A percentile compares a stretch with the other conserved stretches of the same genome.
Evolutionary conservation across 2,797 vertebrate species (phyloP).

Genomic region (Euphonia xanthogaster): DNA sequence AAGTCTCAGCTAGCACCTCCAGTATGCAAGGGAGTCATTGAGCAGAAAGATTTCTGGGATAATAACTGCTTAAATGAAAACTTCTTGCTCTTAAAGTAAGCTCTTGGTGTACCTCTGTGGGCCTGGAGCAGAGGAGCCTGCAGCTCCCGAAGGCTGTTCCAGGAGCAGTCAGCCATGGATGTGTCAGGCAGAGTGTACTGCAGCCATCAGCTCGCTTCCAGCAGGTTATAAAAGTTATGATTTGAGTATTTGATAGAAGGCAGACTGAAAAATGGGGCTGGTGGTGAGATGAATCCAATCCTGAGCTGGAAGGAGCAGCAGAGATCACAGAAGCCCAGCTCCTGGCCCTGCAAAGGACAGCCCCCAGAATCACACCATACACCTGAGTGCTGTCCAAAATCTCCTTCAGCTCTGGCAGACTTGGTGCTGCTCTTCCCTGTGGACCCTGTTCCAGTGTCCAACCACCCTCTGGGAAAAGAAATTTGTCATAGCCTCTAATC

Average conservation of each 20-base stretch:
- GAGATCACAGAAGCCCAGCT: background rate
- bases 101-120: accelerated
- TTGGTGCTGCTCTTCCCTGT: background rate
- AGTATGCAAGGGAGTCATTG: background rate
- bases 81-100: background rate
- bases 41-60: background rate
- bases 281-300: background rate
- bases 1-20: background rate
- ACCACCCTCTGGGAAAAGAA: background rate
- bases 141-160: background rate
- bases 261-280: background rate
- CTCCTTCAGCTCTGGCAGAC: background rate
- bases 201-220: background rate
- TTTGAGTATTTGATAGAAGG: background rate
- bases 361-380: no score
- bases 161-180: background rate
- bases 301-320: background rate
- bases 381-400: background rate
- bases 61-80: background rate
- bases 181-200: background rate
- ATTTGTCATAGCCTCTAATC: background rate
- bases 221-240: background rate
- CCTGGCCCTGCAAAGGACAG: background rate
- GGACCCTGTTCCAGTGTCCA: background rate
- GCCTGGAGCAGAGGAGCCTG: background rate